Percentiles rank a stretch among this genome's conserved stretches.
phyloP scores from a whole-genome alignment of 2,888 invertebrate genomes.

The Chrysolina haemoptera region DNA sequence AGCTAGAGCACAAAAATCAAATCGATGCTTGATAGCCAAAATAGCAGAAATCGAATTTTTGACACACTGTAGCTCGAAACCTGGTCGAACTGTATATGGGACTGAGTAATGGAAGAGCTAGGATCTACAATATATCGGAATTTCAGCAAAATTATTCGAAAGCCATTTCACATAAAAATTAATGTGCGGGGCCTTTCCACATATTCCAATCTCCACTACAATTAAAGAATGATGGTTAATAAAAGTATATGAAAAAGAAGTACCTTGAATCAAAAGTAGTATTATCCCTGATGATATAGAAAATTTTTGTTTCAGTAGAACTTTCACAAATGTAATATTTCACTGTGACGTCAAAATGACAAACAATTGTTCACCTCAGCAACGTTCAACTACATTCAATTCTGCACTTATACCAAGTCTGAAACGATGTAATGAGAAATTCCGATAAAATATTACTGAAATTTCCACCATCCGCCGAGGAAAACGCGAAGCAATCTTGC shows the following conservation, averaged over 20 bases:
- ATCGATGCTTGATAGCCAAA: no score
- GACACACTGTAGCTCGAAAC: no score
- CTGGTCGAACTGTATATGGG: no score
- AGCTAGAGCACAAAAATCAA: no score
- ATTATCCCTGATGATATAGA: slow-evolving; percentile 1
- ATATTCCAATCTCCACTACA: no score
- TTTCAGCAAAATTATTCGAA: no score
- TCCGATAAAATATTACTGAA: not conserved
- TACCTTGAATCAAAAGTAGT: not conserved
- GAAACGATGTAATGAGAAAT: not conserved
- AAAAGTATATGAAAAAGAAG: not conserved
- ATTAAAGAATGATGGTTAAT: no score
- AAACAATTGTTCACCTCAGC: not conserved
- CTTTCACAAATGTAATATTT: not conserved
- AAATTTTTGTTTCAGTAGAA: not conserved
- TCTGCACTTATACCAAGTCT: not conserved
- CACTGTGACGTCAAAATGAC: not conserved
- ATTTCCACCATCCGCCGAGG: not conserved
- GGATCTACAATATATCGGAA: no score
- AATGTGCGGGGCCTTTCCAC: no score
- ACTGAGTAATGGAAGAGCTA: no score
- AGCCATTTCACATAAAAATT: no score
- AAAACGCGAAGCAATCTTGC: not conserved
- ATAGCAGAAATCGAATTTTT: no score
- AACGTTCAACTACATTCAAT: not conserved